Evolutionary conservation across 2,797 vertebrate genomes (phyloP).

Genomic region (Salmo trutta): DNA sequence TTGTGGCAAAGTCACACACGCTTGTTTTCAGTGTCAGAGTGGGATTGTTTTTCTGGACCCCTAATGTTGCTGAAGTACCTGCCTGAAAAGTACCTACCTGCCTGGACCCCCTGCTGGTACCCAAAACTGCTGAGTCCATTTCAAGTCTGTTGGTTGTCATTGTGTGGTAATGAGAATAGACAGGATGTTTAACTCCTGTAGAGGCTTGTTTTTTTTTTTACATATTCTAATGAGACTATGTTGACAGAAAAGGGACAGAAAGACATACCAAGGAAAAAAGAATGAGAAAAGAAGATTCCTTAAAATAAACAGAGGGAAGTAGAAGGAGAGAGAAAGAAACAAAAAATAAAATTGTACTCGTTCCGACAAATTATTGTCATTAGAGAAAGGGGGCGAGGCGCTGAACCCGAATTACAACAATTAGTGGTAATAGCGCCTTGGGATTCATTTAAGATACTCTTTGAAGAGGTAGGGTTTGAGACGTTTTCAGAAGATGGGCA

Average conservation of each 20-base stretch:
- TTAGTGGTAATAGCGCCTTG: constrained; percentile 33
- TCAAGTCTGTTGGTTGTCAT: too few species aligned
- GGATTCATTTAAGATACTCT: too few species aligned
- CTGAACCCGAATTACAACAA: constrained; percentile 58
- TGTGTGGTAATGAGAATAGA: too few species aligned
- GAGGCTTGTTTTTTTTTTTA: neutral
- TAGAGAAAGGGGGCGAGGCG: constrained; percentile 50
- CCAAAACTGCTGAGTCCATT: too few species aligned
- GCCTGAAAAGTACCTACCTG: too few species aligned
- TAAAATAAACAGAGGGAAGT: neutral
- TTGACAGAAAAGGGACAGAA: neutral
- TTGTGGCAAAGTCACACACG: too few species aligned
- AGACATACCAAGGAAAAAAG: neutral
- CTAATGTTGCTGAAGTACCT: too few species aligned
- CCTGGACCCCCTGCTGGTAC: too few species aligned
- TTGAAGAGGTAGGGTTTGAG: too few species aligned
- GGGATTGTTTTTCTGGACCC: too few species aligned
- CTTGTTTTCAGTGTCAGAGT: too few species aligned
- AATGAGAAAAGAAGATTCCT: neutral
- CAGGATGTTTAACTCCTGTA: neutral
- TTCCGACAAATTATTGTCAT: constrained; percentile 67
- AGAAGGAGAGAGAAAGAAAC: neutral
- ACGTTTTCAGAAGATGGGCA: too few species aligned
- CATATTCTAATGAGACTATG: neutral
- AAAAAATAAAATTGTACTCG: neutral